phyloP scores from a whole-genome alignment of 2,888 invertebrate species.

The Muschampia plurimacula region DNA sequence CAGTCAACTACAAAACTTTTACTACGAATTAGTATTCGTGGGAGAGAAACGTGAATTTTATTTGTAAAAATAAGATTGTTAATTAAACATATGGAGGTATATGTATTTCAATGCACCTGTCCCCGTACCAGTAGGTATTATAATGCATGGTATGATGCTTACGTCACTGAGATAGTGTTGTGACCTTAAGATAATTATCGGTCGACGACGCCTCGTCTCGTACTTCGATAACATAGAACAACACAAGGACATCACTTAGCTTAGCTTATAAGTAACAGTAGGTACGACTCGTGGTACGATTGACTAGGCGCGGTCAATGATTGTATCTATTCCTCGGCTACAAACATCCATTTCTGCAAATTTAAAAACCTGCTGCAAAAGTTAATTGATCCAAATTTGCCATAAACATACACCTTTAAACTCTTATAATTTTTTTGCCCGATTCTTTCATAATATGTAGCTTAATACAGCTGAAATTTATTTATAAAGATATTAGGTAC shows the following conservation, averaged over 20 bases:
- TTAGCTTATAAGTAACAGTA: slow-evolving; percentile 41
- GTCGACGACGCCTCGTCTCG: slow-evolving; percentile 79
- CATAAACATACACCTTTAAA: too few relatives aligned
- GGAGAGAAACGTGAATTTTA: neutral
- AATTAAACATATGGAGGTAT: neutral
- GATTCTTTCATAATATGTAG: too few relatives aligned
- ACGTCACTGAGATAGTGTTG: slow-evolving; percentile 76
- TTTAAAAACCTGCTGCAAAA: neutral
- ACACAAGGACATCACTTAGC: slow-evolving; percentile 73
- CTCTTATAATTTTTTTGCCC: too few relatives aligned
- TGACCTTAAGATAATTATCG: slow-evolving; percentile 84
- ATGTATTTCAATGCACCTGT: slow-evolving; percentile 54
- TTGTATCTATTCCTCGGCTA: neutral
- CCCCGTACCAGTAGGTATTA: slow-evolving; percentile 48
- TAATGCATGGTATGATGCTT: slow-evolving; percentile 61
- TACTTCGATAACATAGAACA: slow-evolving; percentile 71
- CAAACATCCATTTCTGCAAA: neutral
- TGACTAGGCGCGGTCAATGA: slow-evolving; percentile 14
- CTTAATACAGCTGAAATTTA: too few relatives aligned
- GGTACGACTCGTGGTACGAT: neutral
- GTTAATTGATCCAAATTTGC: too few relatives aligned
- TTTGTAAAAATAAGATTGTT: neutral
- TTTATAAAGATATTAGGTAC: neutral
- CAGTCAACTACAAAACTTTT: too few relatives aligned
- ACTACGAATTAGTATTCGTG: too few relatives aligned